Evolutionary conservation across 2,888 invertebrate genomes (phyloP), one percentile per base, ranked within the genome.

Genomic region (Lepidocyrtinus sp.): DNA sequence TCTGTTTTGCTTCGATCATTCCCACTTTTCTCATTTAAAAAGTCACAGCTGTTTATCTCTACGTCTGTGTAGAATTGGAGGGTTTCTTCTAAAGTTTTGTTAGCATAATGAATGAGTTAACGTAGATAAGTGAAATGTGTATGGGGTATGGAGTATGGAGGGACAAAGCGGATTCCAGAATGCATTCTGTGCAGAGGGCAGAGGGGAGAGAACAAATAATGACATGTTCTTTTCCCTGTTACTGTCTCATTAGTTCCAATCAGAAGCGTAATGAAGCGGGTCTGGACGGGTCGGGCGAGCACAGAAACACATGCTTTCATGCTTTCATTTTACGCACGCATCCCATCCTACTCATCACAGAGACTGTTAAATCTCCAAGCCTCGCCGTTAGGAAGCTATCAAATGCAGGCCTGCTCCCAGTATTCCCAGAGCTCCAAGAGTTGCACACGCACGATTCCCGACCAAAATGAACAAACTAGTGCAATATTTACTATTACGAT

Each of bases 211-310:
- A 62, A 70, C 69, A 76, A 76, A 76, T 64, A 75, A 70, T 74
- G 70, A 75, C 75, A 75, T 75, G 81, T 72, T 76, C 80, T 75
- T 73, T 36, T 79, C 82, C 75, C 82, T 68, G 76, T 82, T 82
- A 73, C 65, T 82, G 80, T 80, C 82, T 82, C 80, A 82, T 80
- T 82, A 82, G 82, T 80, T 77, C 76, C 82, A 80, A 82, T 77
- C 80, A 73, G 70, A 67, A 65, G 70, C 74, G 79, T 81, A 81
- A 81, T 81, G 81, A 75, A 81, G 50, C 81, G 68, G 72, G 68
- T 75, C 75, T 68, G 64, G n/a, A n/a, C n/a, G n/a, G n/a, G n/a
- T n/a, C n/a, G n/a, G n/a, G n/a, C n/a, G n/a, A n/a, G n/a, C n/a
- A n/a, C n/a, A n/a, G n/a, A n/a, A n/a, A n/a, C 36, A 7, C 12